phyloP scores from a whole-genome alignment of 2,113 vertebrate species.

The Elephantulus edwardii region DNA sequence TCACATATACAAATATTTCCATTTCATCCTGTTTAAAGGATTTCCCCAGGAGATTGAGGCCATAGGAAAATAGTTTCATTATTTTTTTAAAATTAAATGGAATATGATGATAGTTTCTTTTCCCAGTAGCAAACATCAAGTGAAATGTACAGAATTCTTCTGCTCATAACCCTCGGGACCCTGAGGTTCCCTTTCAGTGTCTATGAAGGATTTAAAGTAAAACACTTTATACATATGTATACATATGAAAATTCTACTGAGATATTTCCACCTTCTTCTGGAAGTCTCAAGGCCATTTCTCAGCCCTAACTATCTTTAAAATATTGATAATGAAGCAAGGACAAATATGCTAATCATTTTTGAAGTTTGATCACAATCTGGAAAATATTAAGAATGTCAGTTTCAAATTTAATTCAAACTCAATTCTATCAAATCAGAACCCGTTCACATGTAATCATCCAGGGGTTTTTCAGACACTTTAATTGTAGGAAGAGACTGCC shows the following conservation, averaged over 20 bases:
- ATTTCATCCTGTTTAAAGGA: conserved; percentile 23
- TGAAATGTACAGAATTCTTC: conserved; percentile 56
- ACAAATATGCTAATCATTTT: not conserved
- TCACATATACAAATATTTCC: conserved; percentile 34
- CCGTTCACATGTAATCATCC: too few relatives aligned
- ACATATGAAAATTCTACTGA: conserved; percentile 60
- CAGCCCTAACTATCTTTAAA: not conserved
- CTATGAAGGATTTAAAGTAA: conserved; percentile 55
- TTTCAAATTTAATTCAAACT: too few relatives aligned
- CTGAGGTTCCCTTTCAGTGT: conserved; percentile 45
- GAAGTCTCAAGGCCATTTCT: conserved; percentile 48
- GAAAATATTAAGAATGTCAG: too few relatives aligned
- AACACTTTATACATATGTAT: conserved; percentile 45
- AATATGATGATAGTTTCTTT: conserved; percentile 45
- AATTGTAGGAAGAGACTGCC: too few relatives aligned
- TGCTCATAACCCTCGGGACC: conserved; percentile 7
- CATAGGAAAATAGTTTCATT: conserved; percentile 59
- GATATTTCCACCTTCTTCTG: conserved; percentile 18
- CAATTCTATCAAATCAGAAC: too few relatives aligned
- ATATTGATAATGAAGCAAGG: not conserved
- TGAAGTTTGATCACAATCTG: not conserved
- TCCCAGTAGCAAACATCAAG: conserved; percentile 22
- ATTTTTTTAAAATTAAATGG: conserved; percentile 19
- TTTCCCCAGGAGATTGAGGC: conserved; percentile 52
- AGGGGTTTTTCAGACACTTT: too few relatives aligned